Evolutionary conservation across 2,888 invertebrate genomes (phyloP).

Genomic region (Idaea dimidiata): DNA sequence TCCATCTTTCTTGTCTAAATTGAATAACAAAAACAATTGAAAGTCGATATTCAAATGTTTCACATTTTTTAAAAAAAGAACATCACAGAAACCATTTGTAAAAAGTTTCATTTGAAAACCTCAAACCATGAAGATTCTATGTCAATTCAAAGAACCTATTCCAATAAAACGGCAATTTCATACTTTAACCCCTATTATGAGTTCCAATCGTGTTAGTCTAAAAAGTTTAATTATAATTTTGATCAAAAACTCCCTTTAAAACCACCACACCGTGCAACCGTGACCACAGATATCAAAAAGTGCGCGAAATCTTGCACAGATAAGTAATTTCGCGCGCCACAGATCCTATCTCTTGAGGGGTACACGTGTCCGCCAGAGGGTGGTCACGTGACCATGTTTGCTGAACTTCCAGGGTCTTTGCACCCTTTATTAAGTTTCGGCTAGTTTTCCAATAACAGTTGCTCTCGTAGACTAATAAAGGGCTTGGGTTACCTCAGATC

Average conservation of each 20-base stretch:
- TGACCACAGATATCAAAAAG: constrained; percentile 43
- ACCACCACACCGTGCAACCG: not conserved
- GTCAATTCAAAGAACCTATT: too few species aligned
- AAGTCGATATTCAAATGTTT: too few species aligned
- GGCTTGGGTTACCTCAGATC: constrained; percentile 12
- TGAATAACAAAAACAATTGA: too few species aligned
- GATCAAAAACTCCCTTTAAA: not conserved
- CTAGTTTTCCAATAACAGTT: constrained; percentile 26
- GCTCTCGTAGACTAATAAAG: constrained; percentile 28
- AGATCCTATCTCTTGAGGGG: constrained; percentile 59
- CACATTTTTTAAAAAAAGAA: too few species aligned
- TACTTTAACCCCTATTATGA: too few species aligned
- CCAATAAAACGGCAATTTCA: too few species aligned
- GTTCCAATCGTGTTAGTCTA: too few species aligned
- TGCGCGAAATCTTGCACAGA: constrained; percentile 52
- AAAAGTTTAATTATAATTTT: not conserved
- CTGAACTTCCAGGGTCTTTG: constrained; percentile 36
- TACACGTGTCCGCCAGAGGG: constrained; percentile 50
- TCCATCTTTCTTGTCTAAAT: too few species aligned
- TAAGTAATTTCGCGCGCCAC: constrained; percentile 69
- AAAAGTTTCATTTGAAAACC: too few species aligned
- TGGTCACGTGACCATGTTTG: constrained; percentile 56
- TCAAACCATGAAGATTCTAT: too few species aligned
- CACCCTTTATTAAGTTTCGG: constrained; percentile 66
- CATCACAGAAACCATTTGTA: too few species aligned